Evolutionary conservation across 2,113 vertebrate species (phyloP).

Genomic region (Vireo altiloquus): DNA sequence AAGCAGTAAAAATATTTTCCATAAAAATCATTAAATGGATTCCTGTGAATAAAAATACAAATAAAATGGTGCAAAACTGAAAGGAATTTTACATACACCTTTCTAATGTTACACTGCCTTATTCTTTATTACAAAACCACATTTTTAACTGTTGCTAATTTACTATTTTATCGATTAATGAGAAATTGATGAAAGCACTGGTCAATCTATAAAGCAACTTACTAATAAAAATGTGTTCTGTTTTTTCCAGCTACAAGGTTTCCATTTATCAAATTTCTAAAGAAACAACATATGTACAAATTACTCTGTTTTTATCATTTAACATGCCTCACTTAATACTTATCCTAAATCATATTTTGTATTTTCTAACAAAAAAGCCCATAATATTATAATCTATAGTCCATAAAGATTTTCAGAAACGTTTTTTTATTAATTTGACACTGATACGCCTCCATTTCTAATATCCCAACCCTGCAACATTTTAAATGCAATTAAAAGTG

Average conservation of each 20-base stretch:
- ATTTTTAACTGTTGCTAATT: conserved; percentile 26
- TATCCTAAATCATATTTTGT: conserved; percentile 50
- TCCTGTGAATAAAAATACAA: not conserved
- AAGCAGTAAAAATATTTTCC: conserved; percentile 1
- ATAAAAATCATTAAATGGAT: conserved; percentile 19
- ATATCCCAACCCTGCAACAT: conserved; percentile 98
- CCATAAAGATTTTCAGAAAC: conserved; percentile 76
- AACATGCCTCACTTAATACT: conserved; percentile 58
- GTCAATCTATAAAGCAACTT: conserved; percentile 10
- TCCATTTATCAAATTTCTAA: conserved; percentile 58
- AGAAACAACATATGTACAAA: conserved; percentile 46
- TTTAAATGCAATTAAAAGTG: conserved; percentile 99
- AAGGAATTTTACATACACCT: conserved; percentile 20
- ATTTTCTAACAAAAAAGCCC: conserved; percentile 70
- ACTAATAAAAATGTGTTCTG: conserved; percentile 47
- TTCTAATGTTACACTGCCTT: not conserved
- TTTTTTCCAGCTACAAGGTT: conserved; percentile 10
- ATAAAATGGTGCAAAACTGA: not conserved
- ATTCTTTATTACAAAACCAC: not conserved
- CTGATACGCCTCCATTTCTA: conserved; percentile 98
- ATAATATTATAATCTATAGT: conserved; percentile 72
- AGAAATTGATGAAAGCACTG: conserved; percentile 30
- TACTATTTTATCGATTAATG: not conserved
- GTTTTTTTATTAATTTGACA: conserved; percentile 96
- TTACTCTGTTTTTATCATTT: conserved; percentile 42